Base-by-base conservation (phyloP, 2,113 vertebrate species). In the Cyprinodon variegatus region DNA sequence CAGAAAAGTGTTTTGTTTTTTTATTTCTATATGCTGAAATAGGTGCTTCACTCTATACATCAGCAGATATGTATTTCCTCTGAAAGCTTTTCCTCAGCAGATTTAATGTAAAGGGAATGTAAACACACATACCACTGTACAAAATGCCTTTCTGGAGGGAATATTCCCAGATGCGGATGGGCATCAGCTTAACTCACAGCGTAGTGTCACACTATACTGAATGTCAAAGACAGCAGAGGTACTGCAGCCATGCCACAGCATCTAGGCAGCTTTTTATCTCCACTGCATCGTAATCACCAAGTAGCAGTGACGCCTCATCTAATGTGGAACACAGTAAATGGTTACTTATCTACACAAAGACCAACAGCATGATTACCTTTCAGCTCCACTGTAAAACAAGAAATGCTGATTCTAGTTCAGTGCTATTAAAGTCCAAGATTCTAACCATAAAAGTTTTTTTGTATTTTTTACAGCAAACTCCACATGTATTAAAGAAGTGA, bases 301-400 rank as follows among this genome's bases (percentile, higher is more conserved):
- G 74, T 74, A 87, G 78, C 75, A 63, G 62, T 38, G 37, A 67
- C 74, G 88, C 74, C 50, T 85, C 69, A 74, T 76, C 85, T 86
- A 84, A 89, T 78, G 77, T 88, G 69, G 86, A 88, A 83, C 83
- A 84, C 84, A 82, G 77, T 81, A 76, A 79, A 48, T 85, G 76
- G 75, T 89, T 79, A 77, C 82, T 88, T 78, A 74, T 82, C 77
- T 85, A 83, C 76, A 88, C 82, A 13, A 68, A 87, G 82, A 48
- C 83, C 85, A 79, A 83, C 64, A 86, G 91, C 91, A 91, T 90
- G 89, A 90, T 70, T 79, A 88, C 80, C 57, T 84, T 83, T 88
- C 86, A 48, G 72, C 79, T 87, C 69, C 74, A 89, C 82, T 86
- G 87, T 92, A 78, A 90, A 81, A 83, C 83, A 92, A 91, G 88